Conservation (phyloP, 2,113 vertebrate species). For the Gavia stellata region DNA sequence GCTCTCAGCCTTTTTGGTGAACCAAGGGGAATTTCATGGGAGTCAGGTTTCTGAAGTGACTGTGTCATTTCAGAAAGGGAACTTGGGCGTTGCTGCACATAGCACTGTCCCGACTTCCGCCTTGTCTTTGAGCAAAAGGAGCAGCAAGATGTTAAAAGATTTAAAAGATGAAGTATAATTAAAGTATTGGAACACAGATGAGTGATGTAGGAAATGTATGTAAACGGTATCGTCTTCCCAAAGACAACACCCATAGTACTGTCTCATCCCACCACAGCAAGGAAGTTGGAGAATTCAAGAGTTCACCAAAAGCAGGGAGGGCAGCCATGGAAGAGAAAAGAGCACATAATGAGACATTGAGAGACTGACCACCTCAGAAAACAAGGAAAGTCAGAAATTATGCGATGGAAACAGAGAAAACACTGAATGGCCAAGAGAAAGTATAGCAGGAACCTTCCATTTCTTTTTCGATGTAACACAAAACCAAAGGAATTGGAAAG, state of each 20-base stretch:
- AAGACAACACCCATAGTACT: neutral
- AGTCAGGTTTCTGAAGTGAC: neutral
- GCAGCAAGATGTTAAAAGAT: too few relatives aligned
- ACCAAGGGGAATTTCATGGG: neutral
- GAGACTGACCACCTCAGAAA: neutral
- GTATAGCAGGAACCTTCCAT: neutral
- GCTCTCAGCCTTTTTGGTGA: neutral
- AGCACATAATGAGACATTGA: accelerated
- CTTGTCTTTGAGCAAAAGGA: neutral
- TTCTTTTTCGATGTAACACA: neutral
- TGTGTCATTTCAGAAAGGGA: neutral
- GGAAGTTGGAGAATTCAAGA: neutral
- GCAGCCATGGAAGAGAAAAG: neutral
- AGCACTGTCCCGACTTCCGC: neutral
- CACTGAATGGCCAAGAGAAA: neutral
- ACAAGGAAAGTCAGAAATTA: neutral
- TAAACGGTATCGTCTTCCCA: accelerated
- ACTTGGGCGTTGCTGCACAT: accelerated
- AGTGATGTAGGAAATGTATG: neutral
- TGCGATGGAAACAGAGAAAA: neutral
- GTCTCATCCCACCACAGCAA: neutral
- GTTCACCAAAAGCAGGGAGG: neutral
- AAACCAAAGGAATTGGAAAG: neutral
- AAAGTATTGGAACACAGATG: neutral
- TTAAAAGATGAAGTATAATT: neutral